Evolutionary conservation across 2,888 invertebrate species (phyloP), one percentile per base, ranked within the genome.

Genomic region (Dryomyza anilis): DNA sequence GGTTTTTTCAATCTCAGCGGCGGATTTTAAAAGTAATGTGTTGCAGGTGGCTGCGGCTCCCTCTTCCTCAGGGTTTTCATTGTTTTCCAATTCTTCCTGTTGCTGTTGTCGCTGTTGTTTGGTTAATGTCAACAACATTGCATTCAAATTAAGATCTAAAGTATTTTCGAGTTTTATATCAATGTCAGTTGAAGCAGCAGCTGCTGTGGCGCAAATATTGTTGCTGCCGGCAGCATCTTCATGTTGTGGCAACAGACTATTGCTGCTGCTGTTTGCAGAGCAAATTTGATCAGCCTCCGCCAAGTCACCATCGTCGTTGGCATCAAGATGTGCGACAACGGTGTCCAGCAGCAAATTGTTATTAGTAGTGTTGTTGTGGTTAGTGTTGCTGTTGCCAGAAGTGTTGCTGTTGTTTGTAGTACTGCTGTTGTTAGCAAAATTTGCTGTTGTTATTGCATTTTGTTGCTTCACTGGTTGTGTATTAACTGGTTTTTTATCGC

Each of bases 221-320:
- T 52, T 53, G 21, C 56, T 30, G 14, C 48, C 30, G 33, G 10
- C 60, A 16, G 6, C 52, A 33, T 59, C 58, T 55, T 62, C 69
- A 16, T 61, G 60, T 14, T 58, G 58, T 12, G 43, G 48, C 55
- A 55, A 21, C 36, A 53, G 12, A 30, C 62, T 60, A 55, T 58
- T 66, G 7, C 67, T 63, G 36, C 70, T 72, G 39, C 65, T 74
- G 52, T 70, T 72, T 1, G 76, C 68, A 0, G 76, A 76, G 63
- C 90, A 86, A 60, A 90, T 89, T 81, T 92, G 92, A 84, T 93
- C 93, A 10, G 92, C 92, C 81, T 93, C 93, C 0, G 92, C 92
- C 70, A 93, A 83, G 76, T 93, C 93, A 27, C 89, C 91, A 77
- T 93, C 82, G n/a, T n/a, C n/a, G 70, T 80, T 78, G 5, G 74